Percentiles rank a stretch among this genome's conserved stretches.
Conservation (phyloP, 2,113 vertebrate genomes). For the Odontophorus gujanensis region DNA sequence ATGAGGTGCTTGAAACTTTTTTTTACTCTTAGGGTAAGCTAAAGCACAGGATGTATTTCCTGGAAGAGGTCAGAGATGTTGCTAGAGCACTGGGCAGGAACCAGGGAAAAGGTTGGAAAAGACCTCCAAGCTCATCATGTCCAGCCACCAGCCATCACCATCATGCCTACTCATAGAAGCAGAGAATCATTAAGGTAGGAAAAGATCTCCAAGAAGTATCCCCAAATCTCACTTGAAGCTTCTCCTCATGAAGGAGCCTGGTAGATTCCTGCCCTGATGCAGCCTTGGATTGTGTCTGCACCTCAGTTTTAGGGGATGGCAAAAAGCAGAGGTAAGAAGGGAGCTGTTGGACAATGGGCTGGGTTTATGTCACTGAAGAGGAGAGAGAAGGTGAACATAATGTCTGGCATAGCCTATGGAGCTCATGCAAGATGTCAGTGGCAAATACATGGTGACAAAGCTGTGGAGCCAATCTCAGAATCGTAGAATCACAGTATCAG, state of each 20-base stretch:
- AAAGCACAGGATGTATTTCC: neutral
- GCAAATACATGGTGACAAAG: neutral
- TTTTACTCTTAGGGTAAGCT: neutral
- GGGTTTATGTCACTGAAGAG: neutral
- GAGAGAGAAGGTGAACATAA: neutral
- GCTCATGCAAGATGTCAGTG: neutral
- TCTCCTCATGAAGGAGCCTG: rapidly evolving
- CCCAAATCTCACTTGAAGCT: neutral
- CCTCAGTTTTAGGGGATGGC: neutral
- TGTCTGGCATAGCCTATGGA: neutral
- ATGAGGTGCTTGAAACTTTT: slow-evolving; percentile 48
- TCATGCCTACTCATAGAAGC: too few relatives aligned
- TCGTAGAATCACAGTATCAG: too few relatives aligned
- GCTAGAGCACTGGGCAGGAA: neutral
- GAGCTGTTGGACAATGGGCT: neutral
- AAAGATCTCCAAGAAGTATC: neutral
- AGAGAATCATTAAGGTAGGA: neutral
- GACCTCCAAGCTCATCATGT: too few relatives aligned
- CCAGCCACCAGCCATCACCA: too few relatives aligned
- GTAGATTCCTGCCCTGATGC: neutral
- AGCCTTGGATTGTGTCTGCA: rapidly evolving
- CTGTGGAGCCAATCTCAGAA: neutral
- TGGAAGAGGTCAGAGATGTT: neutral
- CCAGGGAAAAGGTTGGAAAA: neutral
- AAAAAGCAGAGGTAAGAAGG: neutral